Conservation (phyloP, 2,797 vertebrate genomes). For the Sebastes taczanowskii region DNA sequence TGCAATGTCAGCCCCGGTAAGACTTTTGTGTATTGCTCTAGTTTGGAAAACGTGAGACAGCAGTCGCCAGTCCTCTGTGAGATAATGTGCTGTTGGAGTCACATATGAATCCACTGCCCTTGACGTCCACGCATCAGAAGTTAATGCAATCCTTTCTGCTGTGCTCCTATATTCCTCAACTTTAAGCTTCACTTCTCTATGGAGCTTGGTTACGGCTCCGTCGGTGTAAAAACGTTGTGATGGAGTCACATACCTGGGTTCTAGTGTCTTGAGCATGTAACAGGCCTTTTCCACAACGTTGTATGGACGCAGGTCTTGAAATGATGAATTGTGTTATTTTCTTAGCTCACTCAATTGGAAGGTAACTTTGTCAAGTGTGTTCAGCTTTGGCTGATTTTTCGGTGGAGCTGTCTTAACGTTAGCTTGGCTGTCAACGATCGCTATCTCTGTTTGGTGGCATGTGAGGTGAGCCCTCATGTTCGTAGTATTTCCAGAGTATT, state of each 20-base stretch:
- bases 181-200: too few relatives aligned
- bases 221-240: background rate
- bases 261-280: background rate
- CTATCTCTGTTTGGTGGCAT: background rate
- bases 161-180: background rate
- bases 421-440: background rate
- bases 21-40: background rate
- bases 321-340: background rate
- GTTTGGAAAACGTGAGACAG: background rate
- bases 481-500: too few relatives aligned
- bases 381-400: background rate
- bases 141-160: background rate
- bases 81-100: background rate
- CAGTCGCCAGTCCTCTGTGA: background rate
- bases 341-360: background rate
- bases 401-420: background rate
- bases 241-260: background rate
- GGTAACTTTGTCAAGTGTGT: background rate
- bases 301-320: background rate
- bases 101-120: background rate
- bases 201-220: background rate
- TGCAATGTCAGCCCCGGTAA: background rate
- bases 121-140: background rate
- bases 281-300: background rate
- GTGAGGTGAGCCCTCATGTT: background rate